Conservation (phyloP, 2,888 invertebrate genomes). For the Thecocarcelia acutangulata region DNA sequence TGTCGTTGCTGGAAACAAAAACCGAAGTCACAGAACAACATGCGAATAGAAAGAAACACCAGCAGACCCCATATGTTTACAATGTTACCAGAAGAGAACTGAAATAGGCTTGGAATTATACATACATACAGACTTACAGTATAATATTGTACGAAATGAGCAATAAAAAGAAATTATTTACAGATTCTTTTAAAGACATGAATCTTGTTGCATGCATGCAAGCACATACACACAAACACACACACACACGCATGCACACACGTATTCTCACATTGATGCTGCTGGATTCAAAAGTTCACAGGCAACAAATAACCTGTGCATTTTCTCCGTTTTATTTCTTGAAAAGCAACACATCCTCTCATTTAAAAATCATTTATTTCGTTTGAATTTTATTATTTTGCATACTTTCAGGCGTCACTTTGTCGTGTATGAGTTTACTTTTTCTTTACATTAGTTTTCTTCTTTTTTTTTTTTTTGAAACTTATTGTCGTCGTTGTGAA, state of each 20-base stretch:
- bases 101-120: not conserved
- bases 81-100: constrained; percentile 28
- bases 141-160: not conserved
- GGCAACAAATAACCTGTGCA: constrained; percentile 38
- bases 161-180: not conserved
- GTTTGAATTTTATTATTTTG: constrained; percentile 51
- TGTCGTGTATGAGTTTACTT: constrained; percentile 31
- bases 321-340: not conserved
- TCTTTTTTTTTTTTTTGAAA: not conserved
- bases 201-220: not conserved
- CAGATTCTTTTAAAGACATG: constrained; percentile 1
- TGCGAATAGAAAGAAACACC: constrained; percentile 25
- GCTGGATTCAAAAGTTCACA: not conserved
- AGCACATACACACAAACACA: not conserved
- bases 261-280: not conserved
- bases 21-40: constrained; percentile 37
- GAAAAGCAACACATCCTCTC: constrained; percentile 35
- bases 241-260: constrained; percentile 5
- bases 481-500: constrained; percentile 56
- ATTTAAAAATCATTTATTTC: constrained; percentile 45
- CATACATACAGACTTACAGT: not conserved
- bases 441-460: not conserved
- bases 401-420: constrained; percentile 67
- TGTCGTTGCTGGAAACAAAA: not conserved
- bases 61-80: constrained; percentile 47